Evolutionary conservation across 2,888 invertebrate species (phyloP), one percentile per base, ranked within the genome.

Genomic region (Hypsopygia costalis): DNA sequence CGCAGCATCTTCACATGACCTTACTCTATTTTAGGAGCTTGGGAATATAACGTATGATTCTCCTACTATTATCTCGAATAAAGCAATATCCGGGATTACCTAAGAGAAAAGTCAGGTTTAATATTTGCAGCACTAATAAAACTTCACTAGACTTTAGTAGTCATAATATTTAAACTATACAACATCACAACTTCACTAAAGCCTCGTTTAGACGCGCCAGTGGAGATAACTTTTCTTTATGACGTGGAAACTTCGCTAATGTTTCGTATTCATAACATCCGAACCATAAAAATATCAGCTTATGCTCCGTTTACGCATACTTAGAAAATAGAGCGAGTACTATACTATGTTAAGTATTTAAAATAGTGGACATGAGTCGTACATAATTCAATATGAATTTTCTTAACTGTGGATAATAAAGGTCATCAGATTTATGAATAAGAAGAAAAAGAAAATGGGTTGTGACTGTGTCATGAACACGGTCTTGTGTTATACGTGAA

Each of bases 141-240:
- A 35, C 11, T 36, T 35, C 11, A 16, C 7, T 31, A 36, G 30
- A 25, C 8, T 37, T 10, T 21, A 31, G 11, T 27, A n/a, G 11
- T 36, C 30, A 30, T 29, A 30, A 22, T 30, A 37, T 30, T 37
- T 30, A 29, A 49, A 47, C 48, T 51, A 54, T 55, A 54, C 43
- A 49, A 41, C 39, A 44, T 42, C 40, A 46, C 45, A 44, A 55
- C 55, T 51, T 48, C 48, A 47, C 46, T 41, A 43, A 55, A 49
- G 57, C 46, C 47, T 53, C 51, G 60, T 60, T 60, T 61, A 58
- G 54, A 58, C 30, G 29, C 28, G 12, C 21, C 5, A 22, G 11
- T 10, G 30, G 11, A 16, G 33, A 39, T 39, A 39, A 39, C 32
- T 33, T 33, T 25, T 25, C 27, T 33, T 33, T 39, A 39, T 33